These are phyloP conservation scores for Sinohyriopsis cumingii DNA, from an alignment of 2,888 invertebrate species.

Conservation along the genomic window DNA sequence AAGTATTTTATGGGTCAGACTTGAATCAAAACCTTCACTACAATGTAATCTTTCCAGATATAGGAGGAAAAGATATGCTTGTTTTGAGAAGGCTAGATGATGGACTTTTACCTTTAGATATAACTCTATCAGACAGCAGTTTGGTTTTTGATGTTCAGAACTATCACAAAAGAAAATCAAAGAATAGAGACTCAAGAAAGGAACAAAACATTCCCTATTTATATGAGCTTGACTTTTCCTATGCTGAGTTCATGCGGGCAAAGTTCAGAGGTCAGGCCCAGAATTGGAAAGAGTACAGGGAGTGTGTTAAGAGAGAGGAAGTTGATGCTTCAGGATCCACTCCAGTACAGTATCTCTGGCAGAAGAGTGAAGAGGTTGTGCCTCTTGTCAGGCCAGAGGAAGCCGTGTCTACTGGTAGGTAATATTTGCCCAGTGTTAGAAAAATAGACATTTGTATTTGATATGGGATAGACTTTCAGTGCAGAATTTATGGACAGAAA, in stretches of 20 bases:
- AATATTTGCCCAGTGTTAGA: neutral
- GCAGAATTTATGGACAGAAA: too few species aligned
- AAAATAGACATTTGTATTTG: too few species aligned
- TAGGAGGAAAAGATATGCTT: slow-evolving; percentile 29
- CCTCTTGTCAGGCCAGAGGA: slow-evolving; percentile 59
- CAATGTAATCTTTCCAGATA: slow-evolving; percentile 46
- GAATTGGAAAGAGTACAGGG: slow-evolving; percentile 64
- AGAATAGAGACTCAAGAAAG: slow-evolving; percentile 10
- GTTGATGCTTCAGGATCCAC: slow-evolving; percentile 7
- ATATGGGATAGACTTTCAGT: too few species aligned
- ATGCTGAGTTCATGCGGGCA: slow-evolving; percentile 29
- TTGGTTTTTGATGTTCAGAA: slow-evolving; percentile 39
- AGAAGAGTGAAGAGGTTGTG: slow-evolving; percentile 43
- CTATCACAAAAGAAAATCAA: slow-evolving; percentile 31
- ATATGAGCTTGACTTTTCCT: slow-evolving; percentile 50
- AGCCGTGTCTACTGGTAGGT: slow-evolving; percentile 44
- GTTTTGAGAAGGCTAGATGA: neutral
- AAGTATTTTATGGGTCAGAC: slow-evolving; percentile 30
- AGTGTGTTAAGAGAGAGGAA: slow-evolving; percentile 16
- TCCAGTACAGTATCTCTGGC: slow-evolving; percentile 51
- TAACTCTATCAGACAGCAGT: slow-evolving; percentile 16
- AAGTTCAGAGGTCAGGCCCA: slow-evolving; percentile 32
- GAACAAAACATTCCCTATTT: slow-evolving; percentile 8
- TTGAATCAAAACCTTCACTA: slow-evolving; percentile 25
- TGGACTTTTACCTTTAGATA: slow-evolving; percentile 36